A percentile compares a stretch with the other conserved stretches of the same genome.
These are phyloP conservation scores for Thamnophis sirtalis DNA, from an alignment of 2,113 vertebrate species.

Conservation along the genomic window DNA sequence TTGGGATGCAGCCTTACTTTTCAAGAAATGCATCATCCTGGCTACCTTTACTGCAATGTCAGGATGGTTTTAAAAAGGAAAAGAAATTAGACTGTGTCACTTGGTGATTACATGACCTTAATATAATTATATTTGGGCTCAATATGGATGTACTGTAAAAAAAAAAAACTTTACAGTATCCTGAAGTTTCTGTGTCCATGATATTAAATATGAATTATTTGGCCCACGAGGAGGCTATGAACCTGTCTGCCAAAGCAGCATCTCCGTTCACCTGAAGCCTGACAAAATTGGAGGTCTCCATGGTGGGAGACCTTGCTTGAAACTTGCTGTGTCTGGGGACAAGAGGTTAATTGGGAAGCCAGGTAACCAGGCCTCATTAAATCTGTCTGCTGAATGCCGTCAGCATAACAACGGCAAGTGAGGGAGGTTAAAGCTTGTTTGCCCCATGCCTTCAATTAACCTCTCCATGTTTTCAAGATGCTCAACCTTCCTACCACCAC, in stretches of 20 bases:
- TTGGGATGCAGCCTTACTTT: not conserved
- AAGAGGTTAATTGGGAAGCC: slow-evolving; percentile 64
- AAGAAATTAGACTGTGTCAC: not conserved
- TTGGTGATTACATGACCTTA: not conserved
- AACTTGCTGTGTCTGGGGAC: slow-evolving; percentile 34
- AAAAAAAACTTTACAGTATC: not conserved
- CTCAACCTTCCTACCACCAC: not conserved
- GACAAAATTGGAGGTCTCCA: slow-evolving; percentile 15
- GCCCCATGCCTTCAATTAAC: slow-evolving; percentile 64
- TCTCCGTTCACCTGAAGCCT: slow-evolving; percentile 13
- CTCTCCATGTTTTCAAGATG: slow-evolving; percentile 39
- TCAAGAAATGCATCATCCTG: not conserved
- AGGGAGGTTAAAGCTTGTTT: slow-evolving; percentile 49
- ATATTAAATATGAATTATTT: not conserved
- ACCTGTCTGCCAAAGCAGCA: not conserved
- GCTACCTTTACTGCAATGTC: not conserved
- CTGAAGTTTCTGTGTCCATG: not conserved
- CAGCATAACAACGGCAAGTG: slow-evolving; percentile 47
- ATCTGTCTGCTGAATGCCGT: slow-evolving; percentile 40
- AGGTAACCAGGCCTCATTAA: slow-evolving; percentile 59
- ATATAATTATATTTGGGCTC: not conserved
- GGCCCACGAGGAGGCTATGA: not conserved
- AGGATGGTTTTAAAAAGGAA: not conserved
- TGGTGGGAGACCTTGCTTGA: slow-evolving; percentile 35
- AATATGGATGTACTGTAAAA: accelerated